Evolutionary conservation across 2,888 invertebrate genomes (phyloP).

Genomic region (Podabrus alpinus): DNA sequence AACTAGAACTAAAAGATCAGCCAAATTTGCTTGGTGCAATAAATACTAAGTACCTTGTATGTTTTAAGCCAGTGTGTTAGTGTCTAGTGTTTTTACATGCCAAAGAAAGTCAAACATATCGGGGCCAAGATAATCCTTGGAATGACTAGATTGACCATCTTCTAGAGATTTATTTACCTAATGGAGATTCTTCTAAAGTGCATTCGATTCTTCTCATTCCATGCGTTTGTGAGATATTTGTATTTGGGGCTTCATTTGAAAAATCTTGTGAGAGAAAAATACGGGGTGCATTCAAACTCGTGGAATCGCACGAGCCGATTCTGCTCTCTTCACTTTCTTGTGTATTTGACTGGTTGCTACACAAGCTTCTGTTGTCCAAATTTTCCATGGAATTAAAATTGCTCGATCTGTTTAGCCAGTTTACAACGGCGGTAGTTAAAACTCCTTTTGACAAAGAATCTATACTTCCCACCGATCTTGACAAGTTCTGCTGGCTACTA

Average conservation of each 20-base stretch:
- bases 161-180: constrained; percentile 37
- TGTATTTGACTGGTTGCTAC: constrained; percentile 30
- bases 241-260: not conserved
- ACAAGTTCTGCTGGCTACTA: constrained; percentile 35
- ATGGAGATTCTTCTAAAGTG: constrained; percentile 38
- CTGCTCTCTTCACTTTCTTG: not conserved
- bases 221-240: not conserved
- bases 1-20: constrained; percentile 36
- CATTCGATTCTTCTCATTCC: constrained; percentile 35
- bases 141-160: constrained; percentile 14
- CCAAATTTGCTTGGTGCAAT: constrained; percentile 34
- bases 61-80: constrained; percentile 30
- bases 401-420: constrained; percentile 51
- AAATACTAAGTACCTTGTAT: constrained; percentile 27
- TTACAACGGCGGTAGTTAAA: constrained; percentile 50
- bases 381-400: constrained; percentile 46
- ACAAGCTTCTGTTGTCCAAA: constrained; percentile 36
- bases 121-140: constrained; percentile 43
- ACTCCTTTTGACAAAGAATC: constrained; percentile 47
- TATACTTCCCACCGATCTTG: constrained; percentile 45
- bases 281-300: not conserved
- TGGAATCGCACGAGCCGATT: not conserved
- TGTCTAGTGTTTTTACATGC: constrained; percentile 28
- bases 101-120: constrained; percentile 52
- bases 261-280: not conserved